These are phyloP conservation scores for Drosophila suboccidentalis DNA, from an alignment of 2,888 invertebrate genomes.

Conservation along the genomic window DNA sequence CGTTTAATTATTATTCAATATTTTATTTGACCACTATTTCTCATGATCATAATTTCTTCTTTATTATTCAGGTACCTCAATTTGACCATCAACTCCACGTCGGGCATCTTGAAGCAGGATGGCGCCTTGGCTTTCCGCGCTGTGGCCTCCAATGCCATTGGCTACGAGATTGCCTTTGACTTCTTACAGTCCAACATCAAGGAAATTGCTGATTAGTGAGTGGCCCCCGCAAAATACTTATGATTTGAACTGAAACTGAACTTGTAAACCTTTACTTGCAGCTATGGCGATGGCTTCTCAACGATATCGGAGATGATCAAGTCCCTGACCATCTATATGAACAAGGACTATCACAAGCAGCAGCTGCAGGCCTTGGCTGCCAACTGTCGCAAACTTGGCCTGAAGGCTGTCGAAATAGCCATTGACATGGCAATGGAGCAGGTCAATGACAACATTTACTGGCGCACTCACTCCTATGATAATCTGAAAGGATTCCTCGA, in stretches of 20 bases:
- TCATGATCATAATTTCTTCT: neutral
- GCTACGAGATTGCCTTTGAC: conserved; percentile 88
- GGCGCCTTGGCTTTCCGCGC: conserved; percentile 87
- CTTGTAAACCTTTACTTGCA: conserved; percentile 50
- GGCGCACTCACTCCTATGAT: conserved; percentile 85
- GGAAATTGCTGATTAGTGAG: conserved; percentile 85
- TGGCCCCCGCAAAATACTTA: conserved; percentile 1
- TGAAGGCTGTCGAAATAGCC: conserved; percentile 82
- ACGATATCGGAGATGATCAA: conserved; percentile 87
- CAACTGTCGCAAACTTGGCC: conserved; percentile 81
- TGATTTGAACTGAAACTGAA: neutral
- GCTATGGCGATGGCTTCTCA: conserved; percentile 87
- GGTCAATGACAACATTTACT: conserved; percentile 85
- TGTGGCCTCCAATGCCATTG: conserved; percentile 87
- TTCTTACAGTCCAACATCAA: conserved; percentile 86
- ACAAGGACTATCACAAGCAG: conserved; percentile 86
- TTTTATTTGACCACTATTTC: no score
- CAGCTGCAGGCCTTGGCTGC: conserved; percentile 83
- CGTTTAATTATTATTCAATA: no score
- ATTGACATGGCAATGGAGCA: conserved; percentile 84
- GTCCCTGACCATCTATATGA: conserved; percentile 87
- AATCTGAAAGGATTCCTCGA: conserved; percentile 83
- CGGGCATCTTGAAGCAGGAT: conserved; percentile 88
- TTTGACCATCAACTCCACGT: conserved; percentile 86
- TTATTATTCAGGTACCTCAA: conserved; percentile 86